A percentile compares a stretch with the other conserved stretches of the same genome.
Conservation (phyloP, 53 echinoderm and acorn worm species). For the Patiria pectinifera region DNA sequence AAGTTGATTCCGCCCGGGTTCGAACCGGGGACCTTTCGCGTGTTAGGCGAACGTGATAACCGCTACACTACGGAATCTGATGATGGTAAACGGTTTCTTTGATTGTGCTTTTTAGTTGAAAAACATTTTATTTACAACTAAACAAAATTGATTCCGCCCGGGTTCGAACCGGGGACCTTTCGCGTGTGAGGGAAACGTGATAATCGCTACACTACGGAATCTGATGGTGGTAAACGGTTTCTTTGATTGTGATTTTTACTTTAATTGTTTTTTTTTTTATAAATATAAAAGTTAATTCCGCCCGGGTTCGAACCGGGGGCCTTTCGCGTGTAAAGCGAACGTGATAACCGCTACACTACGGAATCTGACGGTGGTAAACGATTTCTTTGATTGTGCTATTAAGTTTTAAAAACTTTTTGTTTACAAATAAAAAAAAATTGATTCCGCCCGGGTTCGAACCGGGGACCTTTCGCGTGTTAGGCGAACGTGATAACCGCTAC, state of each 20-base stretch:
- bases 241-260: not conserved
- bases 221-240: not conserved
- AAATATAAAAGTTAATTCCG: not conserved
- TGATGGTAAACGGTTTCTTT: not conserved
- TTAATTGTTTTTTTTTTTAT: not conserved
- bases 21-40: not conserved
- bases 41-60: not conserved
- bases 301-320: not conserved
- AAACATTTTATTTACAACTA: no score
- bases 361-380: not conserved
- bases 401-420: no score
- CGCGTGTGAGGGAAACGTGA: not conserved
- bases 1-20: not conserved
- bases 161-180: not conserved
- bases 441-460: no score
- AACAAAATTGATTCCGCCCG: not conserved
- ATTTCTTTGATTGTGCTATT: not conserved
- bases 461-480: no score
- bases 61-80: not conserved
- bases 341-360: not conserved
- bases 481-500: no score
- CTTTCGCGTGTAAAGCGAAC: not conserved
- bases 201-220: constrained; percentile 5
- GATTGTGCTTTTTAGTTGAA: not conserved
- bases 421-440: no score